Conservation (phyloP, 2,797 vertebrate species). For the Acestrorhynchus altus region DNA sequence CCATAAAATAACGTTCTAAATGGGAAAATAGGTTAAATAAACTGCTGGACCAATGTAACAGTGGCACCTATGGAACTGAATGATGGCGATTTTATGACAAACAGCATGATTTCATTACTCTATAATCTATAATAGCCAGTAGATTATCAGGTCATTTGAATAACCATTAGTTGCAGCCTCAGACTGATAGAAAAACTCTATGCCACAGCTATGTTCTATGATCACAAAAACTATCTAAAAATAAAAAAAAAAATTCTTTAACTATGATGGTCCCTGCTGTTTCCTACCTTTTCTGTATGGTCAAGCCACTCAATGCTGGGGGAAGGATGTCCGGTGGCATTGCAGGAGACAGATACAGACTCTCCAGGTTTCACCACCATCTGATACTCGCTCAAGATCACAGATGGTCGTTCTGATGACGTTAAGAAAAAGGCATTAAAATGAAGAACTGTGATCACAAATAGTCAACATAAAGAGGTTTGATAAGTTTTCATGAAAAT, state of each 20-base stretch:
- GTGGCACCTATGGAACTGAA: too few species aligned
- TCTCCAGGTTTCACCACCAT: constrained; percentile 56
- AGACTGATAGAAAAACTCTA: too few species aligned
- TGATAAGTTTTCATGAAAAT: background rate
- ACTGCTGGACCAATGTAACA: too few species aligned
- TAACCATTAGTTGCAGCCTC: too few species aligned
- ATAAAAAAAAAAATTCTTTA: too few species aligned
- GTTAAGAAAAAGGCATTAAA: background rate
- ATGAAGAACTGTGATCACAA: background rate
- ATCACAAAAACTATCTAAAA: background rate
- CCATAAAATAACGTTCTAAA: too few species aligned
- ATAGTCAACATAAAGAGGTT: background rate
- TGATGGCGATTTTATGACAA: too few species aligned
- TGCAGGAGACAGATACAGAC: constrained; percentile 71
- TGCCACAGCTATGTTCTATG: background rate
- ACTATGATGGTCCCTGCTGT: too few species aligned
- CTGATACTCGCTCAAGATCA: constrained; percentile 63
- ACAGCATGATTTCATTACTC: too few species aligned
- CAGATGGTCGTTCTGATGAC: constrained; percentile 72
- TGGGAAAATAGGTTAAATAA: too few species aligned
- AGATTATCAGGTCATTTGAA: too few species aligned
- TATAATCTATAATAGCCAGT: too few species aligned
- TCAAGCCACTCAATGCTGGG: constrained; percentile 74
- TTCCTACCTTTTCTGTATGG: constrained; percentile 35
- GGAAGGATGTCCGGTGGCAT: constrained; percentile 74